Conservation (phyloP, 2,797 vertebrate species). For the Syndactyla subalaris region DNA sequence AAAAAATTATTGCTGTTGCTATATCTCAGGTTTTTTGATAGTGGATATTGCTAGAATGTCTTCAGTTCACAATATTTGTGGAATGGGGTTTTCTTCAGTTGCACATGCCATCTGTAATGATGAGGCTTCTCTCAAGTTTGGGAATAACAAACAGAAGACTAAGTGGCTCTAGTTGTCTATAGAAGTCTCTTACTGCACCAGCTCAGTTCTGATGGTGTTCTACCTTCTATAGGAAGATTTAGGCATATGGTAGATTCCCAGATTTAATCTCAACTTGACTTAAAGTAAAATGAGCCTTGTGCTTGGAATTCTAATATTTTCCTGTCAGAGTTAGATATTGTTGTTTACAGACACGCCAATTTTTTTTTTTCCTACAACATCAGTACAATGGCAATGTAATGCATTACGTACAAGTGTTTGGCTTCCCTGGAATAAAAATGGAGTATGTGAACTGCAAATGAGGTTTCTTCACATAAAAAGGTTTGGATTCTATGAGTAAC, state of each 20-base stretch:
- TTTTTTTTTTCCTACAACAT: neutral
- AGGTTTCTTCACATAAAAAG: neutral
- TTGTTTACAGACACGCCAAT: slow-evolving; percentile 3
- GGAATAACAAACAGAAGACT: neutral
- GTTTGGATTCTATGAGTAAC: neutral
- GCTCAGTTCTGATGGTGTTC: neutral
- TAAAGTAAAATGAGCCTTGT: neutral
- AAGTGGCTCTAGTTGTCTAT: neutral
- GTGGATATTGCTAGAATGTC: neutral
- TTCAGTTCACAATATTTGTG: neutral
- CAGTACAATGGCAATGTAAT: neutral
- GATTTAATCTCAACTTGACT: neutral
- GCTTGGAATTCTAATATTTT: neutral
- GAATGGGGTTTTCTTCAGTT: neutral
- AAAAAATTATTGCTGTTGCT: neutral
- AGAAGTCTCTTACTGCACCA: neutral
- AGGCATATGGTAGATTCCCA: neutral
- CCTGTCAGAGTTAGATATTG: neutral
- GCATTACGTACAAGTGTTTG: neutral
- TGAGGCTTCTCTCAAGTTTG: neutral
- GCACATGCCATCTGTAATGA: neutral
- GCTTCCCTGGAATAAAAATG: neutral
- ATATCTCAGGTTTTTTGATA: neutral
- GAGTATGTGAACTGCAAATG: neutral
- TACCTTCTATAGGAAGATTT: neutral